Evolutionary conservation across 2,113 vertebrate species (phyloP), one percentile per base, ranked within the genome.

Genomic region (Cyprinodon variegatus): DNA sequence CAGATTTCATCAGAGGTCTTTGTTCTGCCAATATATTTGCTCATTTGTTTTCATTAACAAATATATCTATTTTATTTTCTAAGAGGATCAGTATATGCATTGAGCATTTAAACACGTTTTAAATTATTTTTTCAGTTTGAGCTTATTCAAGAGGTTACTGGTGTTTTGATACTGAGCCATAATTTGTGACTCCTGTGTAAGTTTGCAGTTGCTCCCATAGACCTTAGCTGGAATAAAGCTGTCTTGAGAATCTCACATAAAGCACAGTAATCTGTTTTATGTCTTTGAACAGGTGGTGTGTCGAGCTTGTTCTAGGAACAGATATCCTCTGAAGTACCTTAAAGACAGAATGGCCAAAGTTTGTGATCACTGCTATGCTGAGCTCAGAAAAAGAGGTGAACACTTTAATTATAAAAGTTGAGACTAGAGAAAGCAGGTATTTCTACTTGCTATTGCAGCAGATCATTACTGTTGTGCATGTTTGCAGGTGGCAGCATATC

Each of bases 281-380:
- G 11, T 77, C 62, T 79, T 3, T 68, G 41, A 29, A n/a, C 89
- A 99, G 98, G 97, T 98, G 65, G 95, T 99, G 72, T 99, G 98
- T 87, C 95, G 96, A 72, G 95, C 96, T 78, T 99, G 98, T 79
- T 98, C 96, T 22, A 95, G 96, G 83, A 98, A 98, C 91, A 96
- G 98, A 93, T 97, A 96, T 84, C 96, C 97, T 20, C 94, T 99
- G 66, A 98, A 96, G 94, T 98, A 99, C 94, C 97, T 98, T 92
- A 98, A 97, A 92, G 96, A 98, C 90, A 93, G 96, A 65, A 88
- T 95, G 91, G 96, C 95, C 83, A 99, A 98, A 95, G 98, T 99
- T 68, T 99, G 98, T 76, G 95, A 99, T 17, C 95, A 94, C 88
- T 99, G 98, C 91, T 96, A 95, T 5, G 70, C 86, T 1, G 96